phyloP scores from a whole-genome alignment of 2,113 vertebrate genomes.

The Nymphicus hollandicus region DNA sequence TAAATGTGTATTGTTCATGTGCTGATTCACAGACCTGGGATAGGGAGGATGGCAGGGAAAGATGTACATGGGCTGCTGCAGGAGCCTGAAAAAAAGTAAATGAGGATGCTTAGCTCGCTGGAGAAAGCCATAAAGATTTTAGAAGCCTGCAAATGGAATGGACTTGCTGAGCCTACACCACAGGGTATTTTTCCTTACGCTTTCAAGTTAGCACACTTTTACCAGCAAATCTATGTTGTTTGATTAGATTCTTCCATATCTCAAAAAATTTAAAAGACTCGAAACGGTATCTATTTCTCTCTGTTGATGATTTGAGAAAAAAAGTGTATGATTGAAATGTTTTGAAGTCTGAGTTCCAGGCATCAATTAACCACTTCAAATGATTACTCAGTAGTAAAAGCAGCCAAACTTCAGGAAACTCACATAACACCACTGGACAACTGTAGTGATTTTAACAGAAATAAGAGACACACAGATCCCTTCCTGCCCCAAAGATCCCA shows the following conservation, averaged over 20 bases:
- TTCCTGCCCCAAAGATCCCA: fast-evolving
- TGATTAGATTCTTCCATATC: not conserved
- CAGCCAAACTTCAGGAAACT: not conserved
- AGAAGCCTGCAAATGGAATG: not conserved
- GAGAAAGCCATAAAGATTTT: not conserved
- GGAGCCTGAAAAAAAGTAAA: not conserved
- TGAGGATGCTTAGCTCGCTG: fast-evolving
- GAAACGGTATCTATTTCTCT: not conserved
- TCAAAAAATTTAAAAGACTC: not conserved
- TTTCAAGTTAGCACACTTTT: not conserved
- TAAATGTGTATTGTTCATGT: not conserved
- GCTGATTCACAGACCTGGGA: not conserved
- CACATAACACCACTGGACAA: not conserved
- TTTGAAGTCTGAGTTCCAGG: not conserved
- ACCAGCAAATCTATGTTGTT: not conserved
- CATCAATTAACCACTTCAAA: not conserved
- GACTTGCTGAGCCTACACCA: not conserved
- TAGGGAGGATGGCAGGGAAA: not conserved
- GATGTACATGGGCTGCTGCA: not conserved
- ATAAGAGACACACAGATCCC: fast-evolving
- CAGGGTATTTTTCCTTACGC: not conserved
- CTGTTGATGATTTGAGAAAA: not conserved
- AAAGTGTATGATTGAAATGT: not conserved
- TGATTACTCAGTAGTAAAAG: not conserved
- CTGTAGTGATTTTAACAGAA: not conserved